Base-by-base conservation (phyloP, 2,113 vertebrate species). In the Ramphastos sulfuratus region DNA sequence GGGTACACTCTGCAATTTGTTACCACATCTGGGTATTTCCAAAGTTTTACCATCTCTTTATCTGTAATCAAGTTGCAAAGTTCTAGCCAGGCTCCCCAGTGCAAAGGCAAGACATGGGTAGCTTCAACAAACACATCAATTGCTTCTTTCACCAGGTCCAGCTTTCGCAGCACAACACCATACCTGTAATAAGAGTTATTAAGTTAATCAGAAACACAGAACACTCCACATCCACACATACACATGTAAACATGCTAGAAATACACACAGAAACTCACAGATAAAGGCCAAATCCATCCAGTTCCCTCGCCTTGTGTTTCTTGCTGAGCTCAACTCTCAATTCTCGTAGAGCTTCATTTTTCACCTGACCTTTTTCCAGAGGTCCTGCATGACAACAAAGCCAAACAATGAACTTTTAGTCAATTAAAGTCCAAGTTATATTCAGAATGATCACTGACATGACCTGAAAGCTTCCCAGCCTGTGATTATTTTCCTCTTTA, bases 51-150 rank as follows among this genome's bases (percentile, higher is more conserved):
- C 99, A 99, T 99, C 95, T 99, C 99, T 95, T 99, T 99, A 97
- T 99, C 99, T 74, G 99, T 99, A 97, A 99, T 98, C 70, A 99
- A 98, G 97, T 99, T 99, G 96, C 99, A 99, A 56, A 99, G 98
- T 93, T 99, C 99, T 88, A 99, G 97, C 99, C 99, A 99, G 20
- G 99, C 98, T 84, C 99, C 99, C 99, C 99, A 99, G 15, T 99
- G 99, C 95, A 99, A 97, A 90, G 99, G 99, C 71, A 99, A 97
- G 48, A 98, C 96, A 39, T 99, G 99, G 35, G 99, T 98, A 37
- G 99, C 99, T 94, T 99, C 99, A 54, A 99, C 98, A 77, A 99
- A 99, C 35, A 99, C 99, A 78, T 99, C 99, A 88, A 99, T 98
- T 7, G 99, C 99, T 96, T 99, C 99, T 95, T 99, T 99, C 76